Conservation (phyloP, 1,140 invertebrate genomes). For the Popillia japonica region DNA sequence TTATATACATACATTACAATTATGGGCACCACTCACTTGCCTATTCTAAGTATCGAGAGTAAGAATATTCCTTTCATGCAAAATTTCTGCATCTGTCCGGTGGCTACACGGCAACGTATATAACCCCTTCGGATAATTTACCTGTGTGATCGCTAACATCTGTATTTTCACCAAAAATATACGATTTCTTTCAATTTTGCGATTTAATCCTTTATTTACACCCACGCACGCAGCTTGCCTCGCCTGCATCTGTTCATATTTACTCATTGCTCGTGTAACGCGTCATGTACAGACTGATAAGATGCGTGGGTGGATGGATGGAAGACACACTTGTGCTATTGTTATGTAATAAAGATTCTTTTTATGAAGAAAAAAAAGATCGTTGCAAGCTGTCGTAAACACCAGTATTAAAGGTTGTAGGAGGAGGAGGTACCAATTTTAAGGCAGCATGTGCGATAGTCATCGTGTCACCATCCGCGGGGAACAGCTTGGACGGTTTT, state of each 20-base stretch:
- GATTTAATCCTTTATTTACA: constrained; percentile 43
- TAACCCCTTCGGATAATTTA: constrained; percentile 27
- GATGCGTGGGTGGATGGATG: constrained; percentile 35
- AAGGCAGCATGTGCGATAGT: neutral
- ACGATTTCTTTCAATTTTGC: constrained; percentile 43
- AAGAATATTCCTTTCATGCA: constrained; percentile 22
- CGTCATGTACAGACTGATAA: constrained; percentile 3
- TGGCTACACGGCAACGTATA: neutral
- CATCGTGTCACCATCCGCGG: neutral
- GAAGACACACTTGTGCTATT: constrained; percentile 34
- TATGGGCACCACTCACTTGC: neutral
- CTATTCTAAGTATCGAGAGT: neutral
- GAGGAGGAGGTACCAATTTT: neutral
- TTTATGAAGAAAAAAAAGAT: constrained; percentile 1
- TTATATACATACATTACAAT: neutral
- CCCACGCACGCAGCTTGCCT: constrained; percentile 42
- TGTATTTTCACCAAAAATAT: constrained; percentile 43
- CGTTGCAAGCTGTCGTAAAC: constrained; percentile 36
- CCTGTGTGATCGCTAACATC: constrained; percentile 39
- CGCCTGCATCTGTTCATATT: constrained; percentile 41
- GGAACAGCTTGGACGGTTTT: constrained; percentile 18
- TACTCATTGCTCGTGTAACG: constrained; percentile 3
- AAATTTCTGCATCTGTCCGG: constrained; percentile 34
- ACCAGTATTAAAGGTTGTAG: neutral
- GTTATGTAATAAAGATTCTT: constrained; percentile 37